phyloP scores from a whole-genome alignment of 2,888 invertebrate genomes.

The Trissolcus brochymenae region DNA sequence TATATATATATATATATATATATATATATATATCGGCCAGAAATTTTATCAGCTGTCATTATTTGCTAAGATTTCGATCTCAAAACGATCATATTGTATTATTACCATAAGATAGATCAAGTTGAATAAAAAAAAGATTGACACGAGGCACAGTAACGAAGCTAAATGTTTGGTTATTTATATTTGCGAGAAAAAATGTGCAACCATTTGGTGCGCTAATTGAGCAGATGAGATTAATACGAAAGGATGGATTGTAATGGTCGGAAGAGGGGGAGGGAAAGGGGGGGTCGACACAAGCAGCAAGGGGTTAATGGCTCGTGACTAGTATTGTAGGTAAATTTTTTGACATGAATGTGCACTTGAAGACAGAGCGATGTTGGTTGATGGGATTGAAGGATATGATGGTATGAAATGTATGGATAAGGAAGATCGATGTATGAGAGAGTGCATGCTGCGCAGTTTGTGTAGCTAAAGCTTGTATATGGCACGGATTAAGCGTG shows the following conservation, averaged over 20 bases:
- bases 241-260: conserved; percentile 35
- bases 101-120: not conserved
- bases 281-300: conserved; percentile 53
- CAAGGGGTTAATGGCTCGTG: conserved; percentile 61
- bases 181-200: not conserved
- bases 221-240: conserved; percentile 46
- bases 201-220: conserved; percentile 21
- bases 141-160: too few species aligned
- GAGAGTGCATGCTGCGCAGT: conserved; percentile 25
- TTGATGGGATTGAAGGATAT: conserved; percentile 12
- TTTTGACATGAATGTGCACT: conserved; percentile 29
- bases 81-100: conserved; percentile 47
- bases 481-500: conserved; percentile 61
- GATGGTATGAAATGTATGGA: conserved; percentile 17
- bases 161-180: too few species aligned
- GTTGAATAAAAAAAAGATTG: too few species aligned
- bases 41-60: conserved; percentile 59
- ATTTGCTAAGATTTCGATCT: conserved; percentile 15
- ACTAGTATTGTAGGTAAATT: conserved; percentile 28
- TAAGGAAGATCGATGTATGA: conserved; percentile 14
- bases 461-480: conserved; percentile 63
- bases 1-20: not conserved
- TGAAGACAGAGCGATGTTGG: conserved; percentile 26
- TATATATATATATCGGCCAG: conserved; percentile 24
- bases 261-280: conserved; percentile 5